Base-by-base conservation (phyloP, 2,797 vertebrate species). In the Thripadectes ignobilis region DNA sequence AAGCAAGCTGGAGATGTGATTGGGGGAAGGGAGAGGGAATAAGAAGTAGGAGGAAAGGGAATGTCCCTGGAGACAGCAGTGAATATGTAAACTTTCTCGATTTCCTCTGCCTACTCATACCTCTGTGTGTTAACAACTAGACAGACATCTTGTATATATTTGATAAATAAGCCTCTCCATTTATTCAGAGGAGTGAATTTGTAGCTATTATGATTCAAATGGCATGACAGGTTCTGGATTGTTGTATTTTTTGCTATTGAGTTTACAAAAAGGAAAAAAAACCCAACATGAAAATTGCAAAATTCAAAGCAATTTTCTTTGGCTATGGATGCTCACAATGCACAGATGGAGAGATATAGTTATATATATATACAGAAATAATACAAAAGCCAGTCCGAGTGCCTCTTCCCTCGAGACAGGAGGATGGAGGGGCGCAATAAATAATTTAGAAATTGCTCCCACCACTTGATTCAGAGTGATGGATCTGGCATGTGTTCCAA, bases 131-230 rank as follows among this genome's bases (percentile, higher is more conserved):
- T 98, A 97, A 97, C 97, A 97, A 96, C 96, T 48, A 96, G 78
- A 98, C 97, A 98, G 98, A 97, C 97, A 98, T 97, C 97, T 97
- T 97, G 96, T 97, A 97, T 98, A 82, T 98, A 96, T 98, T 98
- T 97, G 97, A 97, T 98, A 98, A 98, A 98, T 98, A 98, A 98
- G 97, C 95, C 96, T 97, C 97, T 97, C 97, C 96, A 93, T 98
- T 98, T 98, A 98, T 98, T 98, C 98, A 98, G 93, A 94, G 95
- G 95, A 98, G 97, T 98, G 97, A 98, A 98, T 98, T 97, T 98
- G 98, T 97, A 97, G 97, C 97, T 98, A 98, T 98, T 98, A 98
- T 98, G 97, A 98, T 98, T 98, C 98, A 98, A 98, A 98, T 97
- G 97, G 97, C 97, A 96, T 97, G 97, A 97, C 98, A 97, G 97